Evolutionary conservation across 2,797 vertebrate species (phyloP), one percentile per base, ranked within the genome.

Genomic region (Eulemur mongoz): DNA sequence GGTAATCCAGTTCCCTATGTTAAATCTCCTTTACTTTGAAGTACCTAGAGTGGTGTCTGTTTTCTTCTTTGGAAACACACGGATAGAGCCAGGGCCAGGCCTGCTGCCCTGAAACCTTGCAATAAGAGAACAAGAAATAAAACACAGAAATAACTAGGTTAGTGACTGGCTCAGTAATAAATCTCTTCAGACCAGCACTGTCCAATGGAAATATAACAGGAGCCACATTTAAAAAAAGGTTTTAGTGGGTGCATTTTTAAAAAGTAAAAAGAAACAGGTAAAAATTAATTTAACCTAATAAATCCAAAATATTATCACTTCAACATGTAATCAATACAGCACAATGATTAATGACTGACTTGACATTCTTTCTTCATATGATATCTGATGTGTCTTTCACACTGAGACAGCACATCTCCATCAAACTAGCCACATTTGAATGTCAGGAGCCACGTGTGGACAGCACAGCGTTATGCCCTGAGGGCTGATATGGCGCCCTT

Each of bases 121-220:
- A 70, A 90, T 38, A 70, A 76, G 35, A 89, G 40, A 83, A 6
- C 18, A 61, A 73, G 73, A 59, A 69, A 89, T 20, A 83, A 94
- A 84, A 61, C 67, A 38, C 2, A 48, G 38, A 63, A 25, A 30
- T 43, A 52, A 43, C 72, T 11, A 80, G 23, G 18, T 52, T 69
- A 40, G 57, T 90, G 69, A 61, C 48, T 57, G 17, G 52, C 45
- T 88, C 52, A 23, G 9, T n/a, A 38, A 12, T 70, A 52, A 75
- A 59, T 69, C 70, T 73, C 18, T 78, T 63, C 17, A 79, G 52
- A 72, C 0, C 69, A 54, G 30, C 17, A 4, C 17, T 18, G 23
- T 38, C 54, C 40, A 67, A 43, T 23, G n/a, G n/a, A 87, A 61
- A 67, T 20, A 48, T 32, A 83, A 43, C 25, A 40, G 2, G 10